Evolutionary conservation across 2,113 vertebrate genomes (phyloP).

Genomic region (Archocentrus centrarchus): DNA sequence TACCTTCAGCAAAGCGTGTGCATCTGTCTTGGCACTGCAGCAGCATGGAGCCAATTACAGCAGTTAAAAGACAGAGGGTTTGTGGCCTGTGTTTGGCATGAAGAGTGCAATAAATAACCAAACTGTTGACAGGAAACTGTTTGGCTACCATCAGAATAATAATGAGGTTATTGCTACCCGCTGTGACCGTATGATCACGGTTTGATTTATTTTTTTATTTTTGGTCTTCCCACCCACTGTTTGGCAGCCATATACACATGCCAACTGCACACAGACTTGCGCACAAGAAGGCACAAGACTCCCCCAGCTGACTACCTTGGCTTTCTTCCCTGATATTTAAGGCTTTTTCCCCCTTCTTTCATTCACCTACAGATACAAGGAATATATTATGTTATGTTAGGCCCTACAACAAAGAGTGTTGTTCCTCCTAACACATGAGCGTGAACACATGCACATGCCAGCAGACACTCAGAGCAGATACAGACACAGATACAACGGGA

Average conservation of each 20-base stretch:
- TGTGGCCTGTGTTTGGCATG: conserved; percentile 76
- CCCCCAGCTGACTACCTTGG: conserved; percentile 63
- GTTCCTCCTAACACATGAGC: conserved; percentile 27
- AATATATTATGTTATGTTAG: conserved; percentile 36
- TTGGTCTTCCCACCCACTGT: conserved; percentile 50
- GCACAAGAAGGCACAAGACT: conserved; percentile 36
- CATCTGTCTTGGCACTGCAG: conserved; percentile 78
- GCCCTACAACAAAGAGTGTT: conserved; percentile 37
- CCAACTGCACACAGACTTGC: conserved; percentile 65
- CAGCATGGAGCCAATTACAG: conserved; percentile 86
- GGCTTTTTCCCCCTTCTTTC: conserved; percentile 26
- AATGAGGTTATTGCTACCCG: conserved; percentile 84
- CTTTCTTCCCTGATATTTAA: conserved; percentile 53
- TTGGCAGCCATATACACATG: conserved; percentile 54
- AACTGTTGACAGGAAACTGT: conserved; percentile 80
- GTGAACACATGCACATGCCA: conserved; percentile 17
- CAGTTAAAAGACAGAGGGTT: conserved; percentile 82
- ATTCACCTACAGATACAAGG: conserved; percentile 41
- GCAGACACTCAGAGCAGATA: conserved; percentile 51
- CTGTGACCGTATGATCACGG: conserved; percentile 77
- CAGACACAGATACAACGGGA: conserved; percentile 60
- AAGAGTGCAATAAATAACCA: conserved; percentile 80
- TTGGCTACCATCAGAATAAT: conserved; percentile 82
- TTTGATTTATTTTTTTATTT: conserved; percentile 67
- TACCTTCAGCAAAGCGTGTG: conserved; percentile 66